Evolutionary conservation across 2,888 invertebrate genomes (phyloP).

Genomic region (Aphidius colemani): DNA sequence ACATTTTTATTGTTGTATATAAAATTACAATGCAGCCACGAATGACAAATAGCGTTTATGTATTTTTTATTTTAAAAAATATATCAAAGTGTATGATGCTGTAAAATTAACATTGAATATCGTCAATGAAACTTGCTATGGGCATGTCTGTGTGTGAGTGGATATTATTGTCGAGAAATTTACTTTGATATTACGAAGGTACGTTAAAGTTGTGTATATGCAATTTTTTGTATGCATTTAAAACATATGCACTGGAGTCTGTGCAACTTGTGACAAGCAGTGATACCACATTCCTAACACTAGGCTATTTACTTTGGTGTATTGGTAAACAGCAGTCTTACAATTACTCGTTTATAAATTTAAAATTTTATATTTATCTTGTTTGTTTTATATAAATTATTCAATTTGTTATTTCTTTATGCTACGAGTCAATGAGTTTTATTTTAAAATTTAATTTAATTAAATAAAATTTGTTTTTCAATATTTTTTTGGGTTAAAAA

Average conservation of each 20-base stretch:
- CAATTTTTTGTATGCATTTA: no score
- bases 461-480: no score
- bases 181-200: background rate
- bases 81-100: background rate
- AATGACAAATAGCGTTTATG: no score
- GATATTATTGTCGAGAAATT: background rate
- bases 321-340: slow-evolving; percentile 39
- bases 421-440: no score
- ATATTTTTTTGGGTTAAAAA: no score
- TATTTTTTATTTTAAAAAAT: no score
- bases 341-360: slow-evolving; percentile 24
- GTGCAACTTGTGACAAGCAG: slow-evolving; percentile 54
- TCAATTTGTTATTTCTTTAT: no score
- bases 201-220: no score
- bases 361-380: slow-evolving; percentile 7
- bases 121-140: background rate
- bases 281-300: slow-evolving; percentile 61
- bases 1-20: no score
- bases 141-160: background rate
- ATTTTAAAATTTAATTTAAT: no score
- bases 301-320: slow-evolving; percentile 43
- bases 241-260: no score
- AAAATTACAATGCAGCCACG: no score
- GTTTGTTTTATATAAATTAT: slow-evolving; percentile 7
- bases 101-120: background rate